Evolutionary conservation across 1,140 invertebrate genomes (phyloP), one percentile per base, ranked within the genome.

Genomic region (Lucilia cuprina): DNA sequence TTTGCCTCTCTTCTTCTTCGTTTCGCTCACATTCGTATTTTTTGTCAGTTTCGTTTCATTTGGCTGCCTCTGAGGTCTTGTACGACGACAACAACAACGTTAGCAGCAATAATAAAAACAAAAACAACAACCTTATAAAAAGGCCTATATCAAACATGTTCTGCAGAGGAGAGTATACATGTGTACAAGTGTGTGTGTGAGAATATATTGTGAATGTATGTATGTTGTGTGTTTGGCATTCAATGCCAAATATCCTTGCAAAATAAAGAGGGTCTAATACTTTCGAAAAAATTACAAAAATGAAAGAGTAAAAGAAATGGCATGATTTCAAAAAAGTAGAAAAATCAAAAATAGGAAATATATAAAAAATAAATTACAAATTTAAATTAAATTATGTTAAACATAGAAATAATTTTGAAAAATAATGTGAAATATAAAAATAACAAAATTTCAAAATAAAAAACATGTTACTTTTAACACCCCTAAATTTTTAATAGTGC

Each of bases 191-290:
- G 41, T 47, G n/a, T 78, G 41, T 21, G 77, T 25, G 35, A 47
- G n/a, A n/a, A n/a, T n/a, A n/a, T n/a, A n/a, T n/a, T n/a, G n/a
- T n/a, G n/a, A n/a, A n/a, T n/a, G 35, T 80, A n/a, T 49, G 41
- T 49, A 8, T 80, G 41, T 80, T 80, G 41, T n/a, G 77, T 49
- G 77, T 80, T 80, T 80, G 41, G 41, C 41, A 80, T 80, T 80
- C 41, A 80, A 80, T 80, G 77, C 77, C 77, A 80, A 80, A 80
- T 80, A 80, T 80, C 77, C 77, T 80, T 80, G 77, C 77, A 49
- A 80, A 80, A 80, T 49, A 49, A 80, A 80, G 77, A 80, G 47
- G 21, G 77, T 49, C 77, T 50, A 8, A 80, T 77, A 34, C 35
- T 14, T 17, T 17, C 55, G 35, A 13, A 60, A 60, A 60, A 70